A percentile compares a stretch with the other conserved stretches of the same genome.
Evolutionary conservation across 1,140 invertebrate genomes (phyloP).

Genomic region (Chrysopa pallens): DNA sequence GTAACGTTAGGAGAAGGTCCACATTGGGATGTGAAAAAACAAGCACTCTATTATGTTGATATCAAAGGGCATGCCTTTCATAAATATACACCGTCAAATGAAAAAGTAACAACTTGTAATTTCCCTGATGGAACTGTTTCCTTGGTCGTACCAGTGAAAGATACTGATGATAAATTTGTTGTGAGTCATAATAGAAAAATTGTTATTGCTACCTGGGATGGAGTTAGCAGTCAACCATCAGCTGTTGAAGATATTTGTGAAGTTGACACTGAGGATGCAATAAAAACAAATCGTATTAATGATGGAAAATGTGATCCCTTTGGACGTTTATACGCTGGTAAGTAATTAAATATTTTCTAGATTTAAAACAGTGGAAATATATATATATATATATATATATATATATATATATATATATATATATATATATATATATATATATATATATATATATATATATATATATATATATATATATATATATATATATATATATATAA

Average conservation of each 20-base stretch:
- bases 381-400: not conserved
- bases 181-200: conserved; percentile 10
- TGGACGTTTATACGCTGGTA: conserved; percentile 61
- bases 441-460: not conserved
- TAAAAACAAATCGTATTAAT: conserved; percentile 47
- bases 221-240: conserved; percentile 13
- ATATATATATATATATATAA: not conserved
- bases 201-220: conserved; percentile 16
- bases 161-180: conserved; percentile 9
- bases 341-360: no score
- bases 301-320: conserved; percentile 69
- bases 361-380: no score
- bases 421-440: not conserved
- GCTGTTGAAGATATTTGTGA: conserved; percentile 26
- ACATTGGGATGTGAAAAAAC: conserved; percentile 42
- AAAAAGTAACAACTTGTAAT: not conserved
- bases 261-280: conserved; percentile 31
- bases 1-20: conserved; percentile 37
- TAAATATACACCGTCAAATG: not conserved
- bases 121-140: conserved; percentile 20
- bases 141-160: conserved; percentile 9
- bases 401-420: not conserved
- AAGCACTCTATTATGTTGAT: conserved; percentile 48
- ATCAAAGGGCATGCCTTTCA: conserved; percentile 18
- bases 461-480: not conserved